phyloP scores from a whole-genome alignment of 2,797 vertebrate genomes.

The Falco cherrug region DNA sequence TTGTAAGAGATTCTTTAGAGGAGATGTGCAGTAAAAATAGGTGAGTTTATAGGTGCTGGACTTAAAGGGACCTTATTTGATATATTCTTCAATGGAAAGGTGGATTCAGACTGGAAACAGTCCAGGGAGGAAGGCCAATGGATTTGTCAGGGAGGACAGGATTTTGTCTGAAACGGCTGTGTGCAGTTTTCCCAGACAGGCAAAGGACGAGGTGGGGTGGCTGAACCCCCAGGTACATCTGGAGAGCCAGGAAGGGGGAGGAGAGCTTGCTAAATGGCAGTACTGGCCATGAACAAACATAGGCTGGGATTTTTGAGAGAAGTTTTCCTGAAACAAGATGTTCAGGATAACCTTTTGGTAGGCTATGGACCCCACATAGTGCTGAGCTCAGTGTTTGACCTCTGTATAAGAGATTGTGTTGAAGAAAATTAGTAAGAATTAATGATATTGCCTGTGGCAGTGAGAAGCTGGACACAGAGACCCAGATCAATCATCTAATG shows the following conservation, averaged over 20 bases:
- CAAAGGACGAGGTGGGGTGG: background rate
- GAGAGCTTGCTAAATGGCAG: background rate
- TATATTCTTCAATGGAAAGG: background rate
- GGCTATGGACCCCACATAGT: background rate
- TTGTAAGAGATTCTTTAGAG: background rate
- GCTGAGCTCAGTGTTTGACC: background rate
- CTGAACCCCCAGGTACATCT: background rate
- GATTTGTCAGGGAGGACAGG: background rate
- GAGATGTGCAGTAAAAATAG: background rate
- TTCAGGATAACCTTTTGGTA: background rate
- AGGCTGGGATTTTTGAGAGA: background rate
- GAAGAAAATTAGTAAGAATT: background rate
- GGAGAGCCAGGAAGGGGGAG: background rate
- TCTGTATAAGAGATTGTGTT: background rate
- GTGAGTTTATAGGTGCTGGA: background rate
- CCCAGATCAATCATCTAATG: background rate
- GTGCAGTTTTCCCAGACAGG: background rate
- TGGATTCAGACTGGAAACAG: background rate
- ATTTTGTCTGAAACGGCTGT: background rate
- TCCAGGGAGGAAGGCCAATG: background rate
- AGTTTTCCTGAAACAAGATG: background rate
- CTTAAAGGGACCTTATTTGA: background rate
- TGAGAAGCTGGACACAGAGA: background rate
- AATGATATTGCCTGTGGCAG: background rate
- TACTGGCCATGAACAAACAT: background rate